Conservation (phyloP, 2,113 vertebrate species). For the Rhadina sibilatrix region DNA sequence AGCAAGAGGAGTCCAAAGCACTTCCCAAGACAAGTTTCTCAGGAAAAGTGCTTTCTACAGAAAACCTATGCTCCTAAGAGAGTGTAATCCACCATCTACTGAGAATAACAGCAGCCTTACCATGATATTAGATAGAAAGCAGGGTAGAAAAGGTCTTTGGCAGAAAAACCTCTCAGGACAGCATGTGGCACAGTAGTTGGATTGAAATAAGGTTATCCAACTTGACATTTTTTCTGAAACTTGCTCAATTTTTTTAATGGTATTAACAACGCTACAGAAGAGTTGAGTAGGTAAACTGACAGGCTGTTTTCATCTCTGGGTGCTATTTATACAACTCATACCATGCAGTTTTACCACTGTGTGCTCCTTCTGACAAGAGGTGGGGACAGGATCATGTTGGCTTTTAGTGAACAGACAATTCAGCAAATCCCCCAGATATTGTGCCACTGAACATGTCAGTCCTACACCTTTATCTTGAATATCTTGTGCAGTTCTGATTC, state of each 20-base stretch:
- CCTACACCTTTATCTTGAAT: not conserved
- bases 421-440: not conserved
- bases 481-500: not conserved
- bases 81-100: not conserved
- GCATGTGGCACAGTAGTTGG: not conserved
- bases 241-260: not conserved
- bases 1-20: conserved; percentile 18
- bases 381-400: not conserved
- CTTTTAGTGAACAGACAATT: not conserved
- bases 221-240: not conserved
- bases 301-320: not conserved
- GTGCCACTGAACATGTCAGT: not conserved
- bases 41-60: conserved; percentile 18
- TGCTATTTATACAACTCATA: not conserved
- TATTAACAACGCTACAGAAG: not conserved
- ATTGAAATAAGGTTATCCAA: not conserved
- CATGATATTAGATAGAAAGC: not conserved
- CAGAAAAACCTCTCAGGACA: not conserved
- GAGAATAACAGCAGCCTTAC: not conserved
- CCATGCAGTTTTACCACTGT: not conserved
- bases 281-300: not conserved
- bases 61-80: not conserved
- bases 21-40: conserved; percentile 12
- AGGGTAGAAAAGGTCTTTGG: not conserved
- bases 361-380: not conserved